Evolutionary conservation across 2,113 vertebrate genomes (phyloP).

Genomic region (Nasalis larvatus): DNA sequence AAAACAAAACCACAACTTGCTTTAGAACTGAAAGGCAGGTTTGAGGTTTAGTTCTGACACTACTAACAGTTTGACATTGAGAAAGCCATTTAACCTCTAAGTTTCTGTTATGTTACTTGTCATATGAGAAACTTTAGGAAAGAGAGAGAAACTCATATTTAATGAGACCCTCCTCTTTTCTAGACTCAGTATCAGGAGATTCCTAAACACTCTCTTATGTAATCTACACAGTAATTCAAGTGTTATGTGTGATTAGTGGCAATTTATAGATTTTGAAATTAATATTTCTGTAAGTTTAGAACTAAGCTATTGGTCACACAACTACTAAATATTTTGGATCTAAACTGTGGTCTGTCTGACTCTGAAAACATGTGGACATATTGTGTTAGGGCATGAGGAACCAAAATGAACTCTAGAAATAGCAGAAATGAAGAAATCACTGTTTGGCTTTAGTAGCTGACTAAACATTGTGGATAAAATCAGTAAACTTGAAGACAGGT

Average conservation of each 20-base stretch:
- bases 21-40: background rate
- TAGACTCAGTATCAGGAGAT: background rate
- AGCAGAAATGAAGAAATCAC: background rate
- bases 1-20: background rate
- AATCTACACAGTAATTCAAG: background rate
- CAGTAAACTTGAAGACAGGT: background rate
- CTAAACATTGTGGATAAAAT: background rate
- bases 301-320: background rate
- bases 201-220: background rate
- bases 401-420: background rate
- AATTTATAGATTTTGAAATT: background rate
- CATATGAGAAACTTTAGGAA: background rate
- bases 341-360: background rate
- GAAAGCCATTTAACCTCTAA: constrained; percentile 48
- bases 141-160: background rate
- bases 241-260: background rate
- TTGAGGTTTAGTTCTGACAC: constrained; percentile 50
- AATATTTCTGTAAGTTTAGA: background rate
- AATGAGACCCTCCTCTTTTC: background rate
- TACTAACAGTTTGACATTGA: constrained; percentile 37
- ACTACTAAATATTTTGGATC: background rate
- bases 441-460: background rate
- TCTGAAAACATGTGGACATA: background rate
- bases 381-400: background rate
- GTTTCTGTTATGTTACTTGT: constrained; percentile 2